Evolutionary conservation across 2,888 invertebrate genomes (phyloP), one percentile per base, ranked within the genome.

Genomic region (Chrysodeixis includens): DNA sequence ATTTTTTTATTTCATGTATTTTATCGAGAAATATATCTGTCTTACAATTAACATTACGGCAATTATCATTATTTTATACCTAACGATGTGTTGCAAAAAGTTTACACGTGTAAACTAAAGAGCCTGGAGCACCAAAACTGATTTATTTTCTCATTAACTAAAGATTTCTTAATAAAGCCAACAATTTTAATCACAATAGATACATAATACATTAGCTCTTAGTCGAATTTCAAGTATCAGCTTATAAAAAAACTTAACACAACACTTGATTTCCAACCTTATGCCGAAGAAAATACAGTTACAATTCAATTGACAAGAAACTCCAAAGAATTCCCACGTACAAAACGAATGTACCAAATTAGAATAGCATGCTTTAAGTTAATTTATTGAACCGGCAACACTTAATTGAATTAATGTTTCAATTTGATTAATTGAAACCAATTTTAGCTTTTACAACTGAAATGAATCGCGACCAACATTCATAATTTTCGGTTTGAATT

Each of bases 331-430:
- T 70, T 67, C 69, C 67, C 56, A 22, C 59, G 46, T 69, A 69
- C 55, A 76, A 80, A 81, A 2, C 60, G 65, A 81, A 80, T 59
- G 78, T 76, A 76, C 76, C 61, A 64, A 82, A 79, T 82, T 79
- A 80, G 82, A 80, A 78, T 74, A 81, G 80, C 79, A 84, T 83
- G 82, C 79, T 80, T 82, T 76, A 72, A 63, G 79, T 81, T 75
- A 81, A 81, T 81, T 81, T 81, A 81, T 81, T 46, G 71, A 62
- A 76, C 67, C 62, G 62, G 76, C 69, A 69, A 69, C 72, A 68
- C 69, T 81, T 81, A 79, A 81, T 81, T 78, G 83, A 84, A 83
- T 81, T 80, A 79, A 82, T 83, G 81, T 84, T 76, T 78, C 83
- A 82, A 79, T 82, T 72, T 81, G 80, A 77, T 82, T 82, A 82